A percentile compares a stretch with the other conserved stretches of the same genome.
Conservation (phyloP, 2,797 vertebrate genomes). For the Aeoliscus strigatus region DNA sequence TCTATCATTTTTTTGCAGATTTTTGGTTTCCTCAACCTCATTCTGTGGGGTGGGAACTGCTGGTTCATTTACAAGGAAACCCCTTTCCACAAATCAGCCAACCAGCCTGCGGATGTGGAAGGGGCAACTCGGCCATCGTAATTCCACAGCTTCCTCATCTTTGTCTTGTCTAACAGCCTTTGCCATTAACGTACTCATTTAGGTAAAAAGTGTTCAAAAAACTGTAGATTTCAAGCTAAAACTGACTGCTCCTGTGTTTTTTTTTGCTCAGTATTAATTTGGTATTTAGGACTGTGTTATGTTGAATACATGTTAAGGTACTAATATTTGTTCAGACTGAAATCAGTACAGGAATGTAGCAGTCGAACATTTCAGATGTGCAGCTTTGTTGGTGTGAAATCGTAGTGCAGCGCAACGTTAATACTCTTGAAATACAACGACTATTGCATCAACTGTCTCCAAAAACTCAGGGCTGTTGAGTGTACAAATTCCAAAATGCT, state of each 20-base stretch:
- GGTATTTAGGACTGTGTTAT: slow-evolving; percentile 11
- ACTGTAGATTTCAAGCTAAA: neutral
- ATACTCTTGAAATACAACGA: slow-evolving; percentile 1
- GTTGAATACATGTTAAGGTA: slow-evolving; percentile 7
- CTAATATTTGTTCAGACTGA: slow-evolving; percentile 8
- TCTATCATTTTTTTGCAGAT: slow-evolving; percentile 65
- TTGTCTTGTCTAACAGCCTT: slow-evolving; percentile 8
- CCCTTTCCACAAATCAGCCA: slow-evolving; percentile 76
- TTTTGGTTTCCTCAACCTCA: slow-evolving; percentile 91
- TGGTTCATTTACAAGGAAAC: slow-evolving; percentile 98
- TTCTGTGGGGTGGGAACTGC: slow-evolving; percentile 91
- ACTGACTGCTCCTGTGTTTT: slow-evolving; percentile 13
- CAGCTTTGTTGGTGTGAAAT: neutral
- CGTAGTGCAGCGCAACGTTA: slow-evolving; percentile 2
- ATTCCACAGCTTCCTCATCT: slow-evolving; percentile 15
- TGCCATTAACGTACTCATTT: slow-evolving; percentile 20
- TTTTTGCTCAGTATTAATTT: slow-evolving; percentile 14
- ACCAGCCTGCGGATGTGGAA: slow-evolving; percentile 41
- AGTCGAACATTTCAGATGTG: neutral
- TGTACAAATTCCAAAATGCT: slow-evolving; percentile 10
- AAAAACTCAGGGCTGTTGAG: slow-evolving; percentile 37
- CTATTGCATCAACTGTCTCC: neutral
- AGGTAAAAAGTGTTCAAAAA: slow-evolving; percentile 19
- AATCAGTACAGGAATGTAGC: neutral
- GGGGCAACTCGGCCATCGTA: slow-evolving; percentile 39